A percentile compares a stretch with the other conserved stretches of the same genome.
Evolutionary conservation across 2,797 vertebrate species (phyloP).

Genomic region (Ctenopoma kingsleyae): DNA sequence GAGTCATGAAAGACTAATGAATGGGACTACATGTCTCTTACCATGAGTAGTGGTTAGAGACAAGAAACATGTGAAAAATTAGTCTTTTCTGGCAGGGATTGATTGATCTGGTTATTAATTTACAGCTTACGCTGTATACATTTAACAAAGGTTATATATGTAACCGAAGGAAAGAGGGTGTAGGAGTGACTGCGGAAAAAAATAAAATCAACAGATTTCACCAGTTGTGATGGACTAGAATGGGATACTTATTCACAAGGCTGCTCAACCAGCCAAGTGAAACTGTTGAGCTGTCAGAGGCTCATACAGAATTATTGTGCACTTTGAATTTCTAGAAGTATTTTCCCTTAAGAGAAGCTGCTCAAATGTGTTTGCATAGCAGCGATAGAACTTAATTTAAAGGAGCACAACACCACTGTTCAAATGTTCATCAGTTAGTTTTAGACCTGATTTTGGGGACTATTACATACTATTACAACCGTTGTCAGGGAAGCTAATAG

Average conservation of each 20-base stretch:
- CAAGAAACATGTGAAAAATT: not conserved
- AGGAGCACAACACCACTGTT: no score
- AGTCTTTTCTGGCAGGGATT: not conserved
- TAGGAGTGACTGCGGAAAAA: not conserved
- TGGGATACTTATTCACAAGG: not conserved
- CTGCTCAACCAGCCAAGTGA: not conserved
- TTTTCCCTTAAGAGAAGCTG: not conserved
- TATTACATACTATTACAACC: no score
- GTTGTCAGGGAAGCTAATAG: no score
- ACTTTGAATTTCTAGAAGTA: not conserved
- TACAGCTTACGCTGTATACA: not conserved
- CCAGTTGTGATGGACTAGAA: not conserved
- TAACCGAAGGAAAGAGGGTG: not conserved
- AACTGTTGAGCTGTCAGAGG: not conserved
- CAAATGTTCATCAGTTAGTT: no score
- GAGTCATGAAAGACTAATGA: no score
- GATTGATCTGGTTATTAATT: not conserved
- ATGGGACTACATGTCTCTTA: no score
- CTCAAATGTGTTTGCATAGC: constrained; percentile 6
- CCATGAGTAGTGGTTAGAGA: not conserved
- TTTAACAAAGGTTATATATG: not conserved
- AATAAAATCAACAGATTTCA: not conserved
- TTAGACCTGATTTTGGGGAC: no score
- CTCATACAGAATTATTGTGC: not conserved
- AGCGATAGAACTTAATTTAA: not conserved